Evolutionary conservation across 2,113 vertebrate genomes (phyloP), one percentile per base, ranked within the genome.

Genomic region (Amazona guildingii): DNA sequence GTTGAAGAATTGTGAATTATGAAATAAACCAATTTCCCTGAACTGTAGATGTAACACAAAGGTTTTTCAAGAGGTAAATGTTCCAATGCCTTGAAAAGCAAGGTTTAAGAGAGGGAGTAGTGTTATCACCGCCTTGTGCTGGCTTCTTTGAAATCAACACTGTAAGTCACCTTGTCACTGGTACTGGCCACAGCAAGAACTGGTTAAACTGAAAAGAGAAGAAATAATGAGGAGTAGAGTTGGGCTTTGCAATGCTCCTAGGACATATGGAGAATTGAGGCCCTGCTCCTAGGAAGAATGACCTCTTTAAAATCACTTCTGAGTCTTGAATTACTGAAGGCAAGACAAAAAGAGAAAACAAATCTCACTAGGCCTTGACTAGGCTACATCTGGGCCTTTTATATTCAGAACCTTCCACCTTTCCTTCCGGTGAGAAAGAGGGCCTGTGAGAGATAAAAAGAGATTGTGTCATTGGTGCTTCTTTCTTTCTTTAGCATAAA

Each of bases 401-500:
- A 20, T n/a, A 64, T 68, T 87, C 48, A 70, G 66, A 61, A 41
- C 8, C 13, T 80, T 76, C 39, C 31, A 52, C 10, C 10, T 20
- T 29, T 81, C 11, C 21, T 90, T 33, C 24, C 44, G 6, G 7
- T 31, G 46, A 63, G 15, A 91, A 72, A 73, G 57, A 57, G 5
- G 11, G 62, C 10, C 9, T 49, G 4, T 28, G 17, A 52, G 18
- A 33, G 21, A 6, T 5, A 20, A 80, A 73, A 78, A 20, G 11
- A 75, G 2, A 3, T 79, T 48, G 10, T 1, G 2, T 23, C 24
- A 48, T 2, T 49, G 16, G 17, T 33, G 2, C n/a, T 63, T 63
- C 13, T 70, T 74, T 68, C 33, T 69, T 74, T 55, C 35, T 62
- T 57, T 72, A n/a, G 13, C 33, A 43, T 31, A 61, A 48, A 61